Base-by-base conservation (phyloP, 2,113 vertebrate species). In the Periophthalmodon schlosseri region DNA sequence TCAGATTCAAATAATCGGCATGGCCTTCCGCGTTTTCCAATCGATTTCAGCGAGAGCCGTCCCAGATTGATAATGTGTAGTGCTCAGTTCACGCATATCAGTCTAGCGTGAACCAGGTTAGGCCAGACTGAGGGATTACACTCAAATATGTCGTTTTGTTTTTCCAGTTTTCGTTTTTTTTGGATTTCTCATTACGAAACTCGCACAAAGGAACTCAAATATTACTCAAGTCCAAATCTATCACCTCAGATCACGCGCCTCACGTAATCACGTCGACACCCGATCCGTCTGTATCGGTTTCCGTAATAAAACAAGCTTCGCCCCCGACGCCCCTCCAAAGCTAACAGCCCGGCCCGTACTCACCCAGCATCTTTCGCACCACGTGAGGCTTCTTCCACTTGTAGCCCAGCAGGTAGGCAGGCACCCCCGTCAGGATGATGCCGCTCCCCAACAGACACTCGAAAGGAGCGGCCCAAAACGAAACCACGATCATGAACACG, bases 311-410 rank as follows among this genome's bases (percentile, higher is more conserved):
- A 76, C 58, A 67, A 73, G 71, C 71, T 80, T 77, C 49, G 75
- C 83, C 36, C 18, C 66, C 77, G 60, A 46, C 5, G 23, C 60
- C 63, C 23, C 3, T 69, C 44, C 70, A 79, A 56, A 76, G 69
- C 63, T 74, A 79, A 86, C 66, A 77, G 0, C 36, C 52, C 10
- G 15, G 54, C 24, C 47, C 47, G 34, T n/a, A 81, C 92, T 93
- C 86, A 94, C 93, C 90, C 75, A 93, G 84, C 83, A 92, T 83
- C 82, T 92, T 93, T 81, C 75, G 72, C 54, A 94, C 65, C 75
- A 87, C 78, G 67, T 81, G 90, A 54, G 93, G 93, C 68, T 93
- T 93, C 84, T 93, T 92, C 91, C 93, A 94, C 86, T 93, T 93
- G 89, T 90, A 91, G 70, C 92, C 92, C 83, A 93, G 88, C 20